phyloP scores from a whole-genome alignment of 2,888 invertebrate species.

The Sisyra nigra region DNA sequence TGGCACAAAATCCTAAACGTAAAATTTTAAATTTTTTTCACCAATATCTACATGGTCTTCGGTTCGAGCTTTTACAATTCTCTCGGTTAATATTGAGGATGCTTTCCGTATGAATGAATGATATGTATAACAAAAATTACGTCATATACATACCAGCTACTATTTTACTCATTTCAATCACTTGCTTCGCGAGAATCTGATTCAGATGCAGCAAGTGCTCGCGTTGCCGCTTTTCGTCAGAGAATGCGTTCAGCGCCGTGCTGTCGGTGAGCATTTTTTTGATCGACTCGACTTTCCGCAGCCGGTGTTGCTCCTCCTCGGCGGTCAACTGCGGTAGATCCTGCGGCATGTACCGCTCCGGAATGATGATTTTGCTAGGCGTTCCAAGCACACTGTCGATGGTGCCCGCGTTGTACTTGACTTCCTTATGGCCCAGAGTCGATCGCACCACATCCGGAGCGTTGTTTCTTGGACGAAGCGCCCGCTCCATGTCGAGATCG shows the following conservation, averaged over 20 bases:
- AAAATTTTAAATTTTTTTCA: no score
- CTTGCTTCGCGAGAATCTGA: slow-evolving; percentile 84
- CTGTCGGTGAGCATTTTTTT: slow-evolving; percentile 77
- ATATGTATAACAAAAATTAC: no score
- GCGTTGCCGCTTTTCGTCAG: slow-evolving; percentile 72
- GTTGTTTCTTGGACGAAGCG: slow-evolving; percentile 54
- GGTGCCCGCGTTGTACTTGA: slow-evolving; percentile 59
- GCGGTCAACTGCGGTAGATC: slow-evolving; percentile 73
- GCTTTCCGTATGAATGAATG: no score
- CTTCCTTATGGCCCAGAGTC: slow-evolving; percentile 47
- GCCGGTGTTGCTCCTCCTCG: slow-evolving; percentile 68
- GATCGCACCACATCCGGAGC: slow-evolving; percentile 81
- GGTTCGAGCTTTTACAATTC: no score
- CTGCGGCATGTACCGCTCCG: slow-evolving; percentile 84
- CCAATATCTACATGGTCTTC: no score
- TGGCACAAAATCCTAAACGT: no score
- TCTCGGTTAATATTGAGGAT: no score
- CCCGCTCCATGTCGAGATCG: slow-evolving; percentile 77
- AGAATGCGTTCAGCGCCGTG: slow-evolving; percentile 33
- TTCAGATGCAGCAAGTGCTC: slow-evolving; percentile 80
- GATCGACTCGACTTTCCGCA: slow-evolving; percentile 80
- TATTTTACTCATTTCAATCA: slow-evolving; percentile 89
- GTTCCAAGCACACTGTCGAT: slow-evolving; percentile 76
- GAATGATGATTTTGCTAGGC: slow-evolving; percentile 81
- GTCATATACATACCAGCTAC: slow-evolving; percentile 76